Evolutionary conservation across 2,797 vertebrate species (phyloP), one percentile per base, ranked within the genome.

Genomic region (Melanotaenia pygmaea): DNA sequence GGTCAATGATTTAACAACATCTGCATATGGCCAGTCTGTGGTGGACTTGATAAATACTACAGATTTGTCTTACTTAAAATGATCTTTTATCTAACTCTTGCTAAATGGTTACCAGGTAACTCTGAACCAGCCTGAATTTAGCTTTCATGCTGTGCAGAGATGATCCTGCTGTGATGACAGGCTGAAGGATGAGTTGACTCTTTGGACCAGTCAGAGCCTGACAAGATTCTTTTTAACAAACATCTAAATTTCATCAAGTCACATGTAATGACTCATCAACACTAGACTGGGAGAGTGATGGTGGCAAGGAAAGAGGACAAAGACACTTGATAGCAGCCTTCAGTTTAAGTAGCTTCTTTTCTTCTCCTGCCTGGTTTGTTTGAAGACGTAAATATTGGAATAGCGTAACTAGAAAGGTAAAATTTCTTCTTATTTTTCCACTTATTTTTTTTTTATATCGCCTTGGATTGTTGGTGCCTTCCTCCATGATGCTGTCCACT

Each of bases 131-230:
- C 5, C 57, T 22, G 56, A 22, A 2, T 56, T 63, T 1, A 68
- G 74, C 53, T 64, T 24, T 28, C 70, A 38, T 59, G 54, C 7
- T 59, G 51, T 11, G 35, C 57, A 34, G 75, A 71, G 71, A 64
- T 77, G 56, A 82, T 81, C 75, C 76, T 3, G 50, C 30, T 2
- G 30, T 53, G 80, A 62, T 67, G 84, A 88, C 80, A 63, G 64
- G 30, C 37, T 51, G 20, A 5, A 28, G 57, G 68, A 54, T 1
- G 32, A 65, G 80, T 78, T 79, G 47, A 51, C n/a, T 51, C n/a
- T 74, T 28, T n/a, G 40, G 54, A 69, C 67, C 63, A 53, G 45
- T 54, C 76, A 5, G 76, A 77, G 58, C 69, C 47, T 51, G 75
- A 77, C 26, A 0, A 22, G 51, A 70, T 54, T 83, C 69, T 78